phyloP scores from a whole-genome alignment of 2,797 vertebrate species.

The Gymnoscopelus microlampas region DNA sequence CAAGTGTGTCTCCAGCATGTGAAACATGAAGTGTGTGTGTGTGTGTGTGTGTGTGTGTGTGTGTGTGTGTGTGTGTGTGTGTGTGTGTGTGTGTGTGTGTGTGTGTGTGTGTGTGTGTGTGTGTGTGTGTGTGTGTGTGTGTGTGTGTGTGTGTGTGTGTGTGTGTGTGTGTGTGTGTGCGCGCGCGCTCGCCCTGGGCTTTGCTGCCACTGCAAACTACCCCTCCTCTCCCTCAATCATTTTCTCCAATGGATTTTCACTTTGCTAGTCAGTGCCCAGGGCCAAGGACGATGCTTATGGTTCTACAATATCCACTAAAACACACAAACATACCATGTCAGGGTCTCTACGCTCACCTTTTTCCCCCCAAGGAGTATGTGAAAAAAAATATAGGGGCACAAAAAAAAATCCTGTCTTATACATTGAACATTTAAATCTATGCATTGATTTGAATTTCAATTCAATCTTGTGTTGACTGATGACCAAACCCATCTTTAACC shows the following conservation, averaged over 20 bases:
- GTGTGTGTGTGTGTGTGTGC: conserved; percentile 19
- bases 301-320: conserved; percentile 44
- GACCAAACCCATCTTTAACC: background rate
- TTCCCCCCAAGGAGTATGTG: too few relatives aligned
- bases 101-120: conserved; percentile 9
- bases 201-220: conserved; percentile 51
- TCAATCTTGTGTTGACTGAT: background rate
- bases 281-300: conserved; percentile 56
- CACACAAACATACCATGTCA: conserved; percentile 17
- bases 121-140: conserved; percentile 28
- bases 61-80: conserved; percentile 27
- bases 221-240: conserved; percentile 68
- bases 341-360: background rate
- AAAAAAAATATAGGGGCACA: too few relatives aligned
- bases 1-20: conserved; percentile 69
- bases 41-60: conserved; percentile 38
- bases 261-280: conserved; percentile 66
- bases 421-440: background rate
- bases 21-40: conserved; percentile 64
- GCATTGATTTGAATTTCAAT: conserved; percentile 4
- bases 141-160: conserved; percentile 33
- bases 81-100: background rate
- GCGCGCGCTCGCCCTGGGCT: conserved; percentile 52
- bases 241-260: conserved; percentile 77
- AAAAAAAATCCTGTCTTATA: background rate